These are phyloP conservation scores for Thelohanellus kitauei DNA, from an alignment of 30 jellyfish, hydroid and myxozoan species.

Conservation along the genomic window DNA sequence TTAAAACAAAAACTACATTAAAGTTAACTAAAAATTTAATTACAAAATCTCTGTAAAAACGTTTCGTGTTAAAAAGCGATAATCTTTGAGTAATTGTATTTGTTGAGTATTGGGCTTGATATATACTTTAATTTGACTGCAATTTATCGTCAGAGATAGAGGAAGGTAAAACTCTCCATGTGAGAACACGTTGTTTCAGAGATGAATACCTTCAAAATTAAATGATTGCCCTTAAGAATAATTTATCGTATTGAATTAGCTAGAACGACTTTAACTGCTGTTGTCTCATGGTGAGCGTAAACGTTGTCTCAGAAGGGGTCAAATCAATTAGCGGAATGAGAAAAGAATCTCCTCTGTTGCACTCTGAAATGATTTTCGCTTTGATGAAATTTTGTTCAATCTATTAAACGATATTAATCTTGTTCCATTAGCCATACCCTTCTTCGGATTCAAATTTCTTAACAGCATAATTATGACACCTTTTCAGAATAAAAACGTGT, in stretches of 20 bases:
- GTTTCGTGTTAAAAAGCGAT: too few species aligned
- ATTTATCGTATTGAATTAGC: conserved; percentile 9
- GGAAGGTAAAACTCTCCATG: conserved; percentile 10
- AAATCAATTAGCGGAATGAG: conserved; percentile 11
- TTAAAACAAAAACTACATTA: too few species aligned
- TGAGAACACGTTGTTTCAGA: conserved; percentile 1
- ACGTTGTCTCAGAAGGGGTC: conserved; percentile 6
- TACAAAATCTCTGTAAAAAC: too few species aligned
- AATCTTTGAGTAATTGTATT: too few species aligned
- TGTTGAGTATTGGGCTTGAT: too few species aligned
- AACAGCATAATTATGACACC: conserved; percentile 7
- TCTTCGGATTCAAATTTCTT: conserved; percentile 8
- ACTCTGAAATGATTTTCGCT: conserved; percentile 1
- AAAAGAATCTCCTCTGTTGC: conserved; percentile 1
- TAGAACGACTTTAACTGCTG: conserved; percentile 1
- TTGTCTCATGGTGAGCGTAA: conserved; percentile 7
- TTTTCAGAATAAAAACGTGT: conserved; percentile 4
- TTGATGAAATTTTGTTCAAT: conserved; percentile 2
- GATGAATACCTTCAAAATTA: conserved; percentile 1
- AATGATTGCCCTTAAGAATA: conserved; percentile 6
- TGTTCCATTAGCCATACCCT: conserved; percentile 1
- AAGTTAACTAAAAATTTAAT: too few species aligned
- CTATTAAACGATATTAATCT: conserved; percentile 1
- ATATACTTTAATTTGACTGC: too few species aligned
- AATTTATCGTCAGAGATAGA: conserved; percentile 1